phyloP scores from a whole-genome alignment of 2,113 vertebrate species.

The Petroica traversi region DNA sequence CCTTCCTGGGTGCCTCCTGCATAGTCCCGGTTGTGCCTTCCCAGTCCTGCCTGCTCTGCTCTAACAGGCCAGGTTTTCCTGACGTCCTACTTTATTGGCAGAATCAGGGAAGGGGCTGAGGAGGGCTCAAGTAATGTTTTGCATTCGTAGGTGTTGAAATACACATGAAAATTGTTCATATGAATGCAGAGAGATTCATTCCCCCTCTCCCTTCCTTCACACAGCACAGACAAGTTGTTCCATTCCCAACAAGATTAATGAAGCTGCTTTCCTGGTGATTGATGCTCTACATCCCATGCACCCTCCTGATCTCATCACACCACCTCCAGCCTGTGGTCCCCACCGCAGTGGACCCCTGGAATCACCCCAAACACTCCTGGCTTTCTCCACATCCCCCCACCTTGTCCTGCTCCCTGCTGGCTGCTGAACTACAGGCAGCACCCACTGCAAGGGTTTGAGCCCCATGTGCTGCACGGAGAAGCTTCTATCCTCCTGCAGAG shows the following conservation, averaged over 20 bases:
- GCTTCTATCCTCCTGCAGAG: not conserved
- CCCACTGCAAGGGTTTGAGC: not conserved
- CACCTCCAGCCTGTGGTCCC: not conserved
- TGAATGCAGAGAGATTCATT: not conserved
- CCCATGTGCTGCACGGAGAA: rapidly evolving
- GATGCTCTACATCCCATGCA: not conserved
- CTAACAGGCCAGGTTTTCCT: not conserved
- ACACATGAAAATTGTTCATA: not conserved
- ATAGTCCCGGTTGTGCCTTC: not conserved
- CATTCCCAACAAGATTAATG: not conserved
- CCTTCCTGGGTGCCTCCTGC: not conserved
- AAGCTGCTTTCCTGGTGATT: not conserved
- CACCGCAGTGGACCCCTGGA: not conserved
- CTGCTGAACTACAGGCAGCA: not conserved
- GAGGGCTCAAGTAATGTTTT: not conserved
- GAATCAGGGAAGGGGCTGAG: not conserved
- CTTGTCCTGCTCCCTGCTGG: not conserved
- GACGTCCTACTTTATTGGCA: rapidly evolving
- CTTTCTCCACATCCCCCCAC: not conserved
- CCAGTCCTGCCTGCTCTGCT: not conserved
- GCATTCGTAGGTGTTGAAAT: not conserved
- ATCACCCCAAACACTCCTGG: not conserved
- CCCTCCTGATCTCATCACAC: not conserved
- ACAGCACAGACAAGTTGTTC: not conserved
- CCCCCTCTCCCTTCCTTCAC: not conserved